Evolutionary conservation across 1,140 invertebrate genomes (phyloP), one percentile per base, ranked within the genome.

Genomic region (Reticulitermes speratus): DNA sequence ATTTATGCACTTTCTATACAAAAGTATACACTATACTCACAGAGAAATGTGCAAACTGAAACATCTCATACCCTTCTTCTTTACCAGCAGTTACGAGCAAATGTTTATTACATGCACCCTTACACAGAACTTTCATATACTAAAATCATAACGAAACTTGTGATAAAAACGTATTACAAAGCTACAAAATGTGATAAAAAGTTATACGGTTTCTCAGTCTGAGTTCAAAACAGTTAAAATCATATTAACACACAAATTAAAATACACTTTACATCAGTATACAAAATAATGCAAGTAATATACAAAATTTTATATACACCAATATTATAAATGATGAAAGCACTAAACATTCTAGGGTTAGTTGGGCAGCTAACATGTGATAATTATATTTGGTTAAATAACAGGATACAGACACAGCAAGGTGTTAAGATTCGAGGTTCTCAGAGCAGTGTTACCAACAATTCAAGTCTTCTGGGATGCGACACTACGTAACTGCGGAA

Each of bases 351-450:
- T 75, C 65, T 30, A 75, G 65, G 25, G 65, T 9, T 65, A 65
- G 59, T 65, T 65, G 16, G 9, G 21, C n/a, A 30, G 8, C 65
- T 75, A 30, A 75, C n/a, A 30, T 75, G n/a, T 75, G n/a, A 75
- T 75, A 25, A 75, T 75, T 75, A 75, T 30, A 75, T 75, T 75
- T 75, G 25, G 65, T 75, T 30, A 75, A 55, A 75, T 75, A 75
- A 12, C 16, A 2, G 19, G 65, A n/a, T 2, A 75, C 25, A 75
- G 19, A 55, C 52, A 55, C 19, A 14, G 52, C 14, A 19, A 55
- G 19, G 5, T 21, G 2, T 5, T 5, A 38, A 38, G 38, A 38
- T 38, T 38, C 5, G 38, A 38, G 38, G 38, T 38, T 38, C 38
- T 38, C 21, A 59, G 1, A 59, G 55, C 55, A 59, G 21, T 59